A percentile compares a stretch with the other conserved stretches of the same genome.
Evolutionary conservation across 2,113 vertebrate genomes (phyloP).

Genomic region (Tiliqua scincoides): DNA sequence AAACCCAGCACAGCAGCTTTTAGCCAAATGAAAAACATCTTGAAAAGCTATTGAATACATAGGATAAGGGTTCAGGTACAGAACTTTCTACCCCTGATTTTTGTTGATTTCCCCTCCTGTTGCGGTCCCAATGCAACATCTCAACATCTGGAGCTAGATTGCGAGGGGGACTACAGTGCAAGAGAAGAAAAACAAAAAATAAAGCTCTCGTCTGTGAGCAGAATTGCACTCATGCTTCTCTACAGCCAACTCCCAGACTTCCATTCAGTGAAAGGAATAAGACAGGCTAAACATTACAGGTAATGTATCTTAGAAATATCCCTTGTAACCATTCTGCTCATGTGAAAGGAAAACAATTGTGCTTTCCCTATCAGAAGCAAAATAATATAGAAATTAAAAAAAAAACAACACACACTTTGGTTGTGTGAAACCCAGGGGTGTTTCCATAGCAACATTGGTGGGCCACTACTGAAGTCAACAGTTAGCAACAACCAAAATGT

Average conservation of each 20-base stretch:
- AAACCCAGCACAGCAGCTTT: too few species aligned
- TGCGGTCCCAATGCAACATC: too few species aligned
- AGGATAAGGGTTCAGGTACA: too few species aligned
- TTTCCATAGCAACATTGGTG: slow-evolving; percentile 71
- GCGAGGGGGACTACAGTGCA: too few species aligned
- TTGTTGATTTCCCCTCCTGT: too few species aligned
- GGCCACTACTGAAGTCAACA: slow-evolving; percentile 61
- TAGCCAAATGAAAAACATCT: too few species aligned
- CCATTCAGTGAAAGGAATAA: not conserved
- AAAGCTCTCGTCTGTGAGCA: too few species aligned
- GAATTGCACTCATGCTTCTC: not conserved
- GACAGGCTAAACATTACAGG: not conserved
- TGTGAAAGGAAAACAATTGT: not conserved
- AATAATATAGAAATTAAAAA: slow-evolving; percentile 32
- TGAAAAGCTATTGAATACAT: too few species aligned
- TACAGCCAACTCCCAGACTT: not conserved
- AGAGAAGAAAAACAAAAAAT: too few species aligned
- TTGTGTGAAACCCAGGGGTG: slow-evolving; percentile 61
- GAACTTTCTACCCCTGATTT: too few species aligned
- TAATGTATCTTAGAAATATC: not conserved
- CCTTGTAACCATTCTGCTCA: not conserved
- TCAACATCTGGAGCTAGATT: too few species aligned
- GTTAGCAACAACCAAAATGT: slow-evolving; percentile 59
- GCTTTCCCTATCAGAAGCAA: slow-evolving; percentile 19
- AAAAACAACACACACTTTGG: too few species aligned